Base-by-base conservation (phyloP, 2,888 invertebrate species). In the Leptopilina syphax region DNA sequence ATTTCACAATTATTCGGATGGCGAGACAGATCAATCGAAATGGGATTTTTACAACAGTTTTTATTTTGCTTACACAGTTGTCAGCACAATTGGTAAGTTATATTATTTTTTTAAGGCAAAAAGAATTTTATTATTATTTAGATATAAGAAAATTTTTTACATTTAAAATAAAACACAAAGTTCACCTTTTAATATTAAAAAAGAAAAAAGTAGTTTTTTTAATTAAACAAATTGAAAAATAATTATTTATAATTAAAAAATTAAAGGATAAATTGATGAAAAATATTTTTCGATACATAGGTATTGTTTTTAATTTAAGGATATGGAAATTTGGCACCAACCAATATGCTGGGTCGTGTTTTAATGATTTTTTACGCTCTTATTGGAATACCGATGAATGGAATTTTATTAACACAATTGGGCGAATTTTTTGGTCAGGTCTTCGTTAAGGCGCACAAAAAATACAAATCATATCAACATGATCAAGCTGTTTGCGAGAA, bases 1-100 rank as follows among this genome's bases (percentile, higher is more conserved):
- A 0, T 94, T 97, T 87, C 94, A 94, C 88, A 92, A 92, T 81
- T 94, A 95, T 87, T 94, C 94, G 1, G 93, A 94, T 0, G 94
- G 94, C 82, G 94, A 95, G 77, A 93, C 92, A 9, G 94, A 95
- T 57, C 94, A 94, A 0, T 93, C 94, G 81, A 95, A 94, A 89
- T 98, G 98, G 98, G 97, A 96, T 88, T 97, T 96, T 92, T 97
- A 97, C 91, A 97, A 98, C 92, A 96, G 97, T 0, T 95, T 98
- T 89, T 97, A 97, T 93, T 98, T 98, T 91, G 96, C 97, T 5
- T 96, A 98, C 87, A 98, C 97, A 18, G 97, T 97, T 77, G 96
- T 97, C 89, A 97, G 97, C 89, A 98, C 98, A 7, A 97, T 98
- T 85, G 98, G 97, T 96, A 92, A 93, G 93, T 87, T 18, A 18